Evolutionary conservation across 1,140 invertebrate species (phyloP).

Genomic region (Nylanderia fulva): DNA sequence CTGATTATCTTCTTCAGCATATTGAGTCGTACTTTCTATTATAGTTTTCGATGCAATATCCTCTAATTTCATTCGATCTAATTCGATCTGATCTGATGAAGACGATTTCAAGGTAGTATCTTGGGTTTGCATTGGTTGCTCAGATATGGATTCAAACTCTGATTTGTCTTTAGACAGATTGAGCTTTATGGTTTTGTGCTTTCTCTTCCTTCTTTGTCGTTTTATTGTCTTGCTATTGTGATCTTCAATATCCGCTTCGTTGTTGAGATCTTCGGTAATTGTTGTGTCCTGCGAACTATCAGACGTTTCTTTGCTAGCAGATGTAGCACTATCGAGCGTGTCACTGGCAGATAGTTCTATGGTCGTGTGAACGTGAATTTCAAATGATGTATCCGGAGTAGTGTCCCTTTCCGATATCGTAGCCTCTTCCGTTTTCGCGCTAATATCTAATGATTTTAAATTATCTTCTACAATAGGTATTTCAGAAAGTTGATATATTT

Average conservation of each 20-base stretch:
- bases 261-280: conserved; percentile 69
- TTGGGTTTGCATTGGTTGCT: conserved; percentile 55
- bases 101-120: conserved; percentile 64
- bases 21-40: background rate
- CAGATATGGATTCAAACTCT: conserved; percentile 64
- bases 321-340: conserved; percentile 72
- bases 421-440: conserved; percentile 47
- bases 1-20: background rate
- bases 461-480: background rate
- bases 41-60: background rate
- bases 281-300: conserved; percentile 73
- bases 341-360: conserved; percentile 79
- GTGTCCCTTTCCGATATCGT: conserved; percentile 71
- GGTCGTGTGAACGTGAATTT: conserved; percentile 82
- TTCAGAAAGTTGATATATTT: background rate
- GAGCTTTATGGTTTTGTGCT: conserved; percentile 67
- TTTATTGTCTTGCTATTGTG: conserved; percentile 13
- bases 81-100: no score
- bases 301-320: conserved; percentile 53
- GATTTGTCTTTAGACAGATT: background rate
- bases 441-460: background rate
- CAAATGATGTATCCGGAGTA: conserved; percentile 77
- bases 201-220: conserved; percentile 66
- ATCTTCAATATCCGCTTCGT: background rate
- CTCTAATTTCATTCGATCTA: conserved; percentile 12